Percentiles rank a stretch among this genome's conserved stretches.
Conservation (phyloP, 2,888 invertebrate genomes). For the Chloroclystis v-ata region DNA sequence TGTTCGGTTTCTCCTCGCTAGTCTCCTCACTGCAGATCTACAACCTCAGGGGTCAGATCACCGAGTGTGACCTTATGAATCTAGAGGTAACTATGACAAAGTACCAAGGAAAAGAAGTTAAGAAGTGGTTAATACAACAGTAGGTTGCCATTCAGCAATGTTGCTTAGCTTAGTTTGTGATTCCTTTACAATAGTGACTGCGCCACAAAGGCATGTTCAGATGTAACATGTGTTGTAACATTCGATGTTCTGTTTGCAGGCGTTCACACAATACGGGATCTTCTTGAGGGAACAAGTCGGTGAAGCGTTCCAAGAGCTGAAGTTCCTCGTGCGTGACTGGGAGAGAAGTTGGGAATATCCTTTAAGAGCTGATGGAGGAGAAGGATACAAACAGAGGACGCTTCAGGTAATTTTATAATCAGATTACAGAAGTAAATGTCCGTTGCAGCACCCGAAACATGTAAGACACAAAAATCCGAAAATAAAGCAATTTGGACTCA, state of each 20-base stretch:
- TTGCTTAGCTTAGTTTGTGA: not conserved
- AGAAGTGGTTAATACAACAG: not conserved
- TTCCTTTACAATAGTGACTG: not conserved
- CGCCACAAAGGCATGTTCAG: too few relatives aligned
- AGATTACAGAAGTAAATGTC: not conserved
- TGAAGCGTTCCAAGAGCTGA: conserved; percentile 85
- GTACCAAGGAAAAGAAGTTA: not conserved
- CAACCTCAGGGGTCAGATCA: conserved; percentile 88
- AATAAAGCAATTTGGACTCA: too few relatives aligned
- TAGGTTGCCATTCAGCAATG: not conserved
- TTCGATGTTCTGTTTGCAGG: conserved; percentile 49
- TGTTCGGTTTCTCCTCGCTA: conserved; percentile 86
- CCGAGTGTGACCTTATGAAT: conserved; percentile 95
- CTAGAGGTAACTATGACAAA: conserved; percentile 71
- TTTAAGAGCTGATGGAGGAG: conserved; percentile 45
- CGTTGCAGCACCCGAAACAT: not conserved
- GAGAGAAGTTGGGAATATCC: conserved; percentile 92
- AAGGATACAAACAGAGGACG: conserved; percentile 6
- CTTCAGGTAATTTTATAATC: conserved; percentile 3
- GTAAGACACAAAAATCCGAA: not conserved
- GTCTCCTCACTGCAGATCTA: conserved; percentile 93
- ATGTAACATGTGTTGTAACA: not conserved
- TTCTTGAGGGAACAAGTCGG: conserved; percentile 81
- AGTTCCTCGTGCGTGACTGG: conserved; percentile 93
- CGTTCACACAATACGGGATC: conserved; percentile 92